Evolutionary conservation across 1,140 invertebrate species (phyloP).

Genomic region (Achroia grisella): DNA sequence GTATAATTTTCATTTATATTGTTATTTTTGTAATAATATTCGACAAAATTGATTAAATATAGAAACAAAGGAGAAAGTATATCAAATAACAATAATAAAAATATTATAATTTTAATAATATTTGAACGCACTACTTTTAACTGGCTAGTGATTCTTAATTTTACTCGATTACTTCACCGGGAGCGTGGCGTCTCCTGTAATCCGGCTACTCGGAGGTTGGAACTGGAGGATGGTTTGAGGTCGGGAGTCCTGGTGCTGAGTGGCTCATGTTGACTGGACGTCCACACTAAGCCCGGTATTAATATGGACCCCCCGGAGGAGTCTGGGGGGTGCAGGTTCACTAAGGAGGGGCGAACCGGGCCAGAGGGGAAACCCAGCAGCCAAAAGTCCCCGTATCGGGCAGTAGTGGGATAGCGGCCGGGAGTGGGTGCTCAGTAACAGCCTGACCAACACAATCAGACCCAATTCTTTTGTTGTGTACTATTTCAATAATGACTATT

Average conservation of each 20-base stretch:
- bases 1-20: no score
- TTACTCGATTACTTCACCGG: constrained; percentile 76
- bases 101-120: no score
- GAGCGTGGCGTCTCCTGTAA: constrained; percentile 94
- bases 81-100: no score
- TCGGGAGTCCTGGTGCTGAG: constrained; percentile 82
- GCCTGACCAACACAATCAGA: constrained; percentile 91
- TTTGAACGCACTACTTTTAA: no score
- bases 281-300: constrained; percentile 93
- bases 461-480: constrained; percentile 80
- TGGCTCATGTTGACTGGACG: constrained; percentile 85
- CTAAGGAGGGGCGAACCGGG: constrained; percentile 96
- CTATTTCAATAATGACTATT: no score
- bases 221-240: constrained; percentile 88
- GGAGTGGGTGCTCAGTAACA: constrained; percentile 89
- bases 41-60: no score
- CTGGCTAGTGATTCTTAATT: constrained; percentile 10
- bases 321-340: constrained; percentile 88
- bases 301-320: constrained; percentile 92
- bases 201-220: constrained; percentile 93
- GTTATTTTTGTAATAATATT: no score
- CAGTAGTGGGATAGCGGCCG: constrained; percentile 98
- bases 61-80: no score
- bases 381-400: constrained; percentile 89
- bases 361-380: constrained; percentile 89